A percentile compares a stretch with the other conserved stretches of the same genome.
phyloP scores from a whole-genome alignment of 2,797 vertebrate genomes.

The Helicolenus hilgendorfi region DNA sequence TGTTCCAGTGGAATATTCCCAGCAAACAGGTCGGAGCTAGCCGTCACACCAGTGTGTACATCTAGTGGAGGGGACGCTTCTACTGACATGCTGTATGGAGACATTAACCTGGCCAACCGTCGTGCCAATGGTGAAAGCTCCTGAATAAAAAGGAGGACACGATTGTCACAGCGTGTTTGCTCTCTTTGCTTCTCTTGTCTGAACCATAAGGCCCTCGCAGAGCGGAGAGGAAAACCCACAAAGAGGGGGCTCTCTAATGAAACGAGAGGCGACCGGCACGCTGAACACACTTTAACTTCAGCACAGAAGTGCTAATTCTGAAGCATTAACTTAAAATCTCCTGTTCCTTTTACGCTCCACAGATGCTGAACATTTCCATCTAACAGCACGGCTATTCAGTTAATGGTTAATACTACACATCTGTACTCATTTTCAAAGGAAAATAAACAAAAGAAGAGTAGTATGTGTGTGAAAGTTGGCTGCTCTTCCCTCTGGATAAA shows the following conservation, averaged over 20 bases:
- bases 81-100: conserved; percentile 87
- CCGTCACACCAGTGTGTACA: conserved; percentile 72
- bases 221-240: conserved; percentile 49
- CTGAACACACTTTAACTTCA: not conserved
- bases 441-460: conserved; percentile 38
- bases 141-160: conserved; percentile 86
- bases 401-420: conserved; percentile 7
- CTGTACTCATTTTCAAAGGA: conserved; percentile 3
- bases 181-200: conserved; percentile 76
- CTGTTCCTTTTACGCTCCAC: not conserved
- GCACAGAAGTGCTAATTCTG: not conserved
- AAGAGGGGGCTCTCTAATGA: conserved; percentile 54
- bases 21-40: conserved; percentile 57
- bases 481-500: conserved; percentile 72
- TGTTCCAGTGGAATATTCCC: conserved; percentile 48
- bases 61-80: conserved; percentile 70
- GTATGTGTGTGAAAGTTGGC: conserved; percentile 64
- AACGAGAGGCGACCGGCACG: conserved; percentile 9
- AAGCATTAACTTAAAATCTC: not conserved
- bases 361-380: not conserved
- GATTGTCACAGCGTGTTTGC: conserved; percentile 89
- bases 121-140: conserved; percentile 79
- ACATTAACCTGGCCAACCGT: conserved; percentile 88
- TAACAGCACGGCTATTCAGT: not conserved
- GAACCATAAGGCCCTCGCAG: conserved; percentile 72